Evolutionary conservation across 23 tunicate genomes (phyloP).

Genomic region (Styela clava): DNA sequence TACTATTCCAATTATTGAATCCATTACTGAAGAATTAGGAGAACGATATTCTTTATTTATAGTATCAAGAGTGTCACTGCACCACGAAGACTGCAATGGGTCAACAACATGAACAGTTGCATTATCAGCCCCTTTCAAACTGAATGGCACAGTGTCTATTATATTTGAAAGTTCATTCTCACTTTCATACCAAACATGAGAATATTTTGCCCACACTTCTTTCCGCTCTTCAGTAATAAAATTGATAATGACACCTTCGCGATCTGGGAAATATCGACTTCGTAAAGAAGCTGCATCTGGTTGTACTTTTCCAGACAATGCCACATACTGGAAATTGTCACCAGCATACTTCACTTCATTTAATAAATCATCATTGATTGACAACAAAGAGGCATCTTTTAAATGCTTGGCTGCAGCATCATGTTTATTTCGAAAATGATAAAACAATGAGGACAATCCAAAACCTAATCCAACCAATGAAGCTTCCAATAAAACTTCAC

Average conservation of each 20-base stretch:
- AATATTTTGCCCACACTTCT: constrained; percentile 59
- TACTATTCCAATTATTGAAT: constrained; percentile 50
- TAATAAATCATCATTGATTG: background rate
- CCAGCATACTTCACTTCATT: background rate
- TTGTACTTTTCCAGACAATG: constrained; percentile 51
- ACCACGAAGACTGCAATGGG: constrained; percentile 68
- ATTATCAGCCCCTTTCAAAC: constrained; percentile 12
- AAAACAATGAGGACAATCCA: constrained; percentile 58
- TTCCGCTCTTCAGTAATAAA: constrained; percentile 61
- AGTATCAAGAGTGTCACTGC: constrained; percentile 38
- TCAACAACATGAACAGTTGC: constrained; percentile 43
- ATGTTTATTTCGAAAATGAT: constrained; percentile 23
- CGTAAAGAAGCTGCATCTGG: constrained; percentile 28
- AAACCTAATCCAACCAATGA: constrained; percentile 54
- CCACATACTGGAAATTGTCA: constrained; percentile 50
- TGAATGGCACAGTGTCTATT: constrained; percentile 43
- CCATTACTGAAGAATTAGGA: constrained; percentile 31
- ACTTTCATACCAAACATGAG: constrained; percentile 49
- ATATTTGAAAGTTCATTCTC: constrained; percentile 45
- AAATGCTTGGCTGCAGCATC: constrained; percentile 39
- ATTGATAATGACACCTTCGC: constrained; percentile 58
- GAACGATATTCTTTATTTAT: constrained; percentile 48
- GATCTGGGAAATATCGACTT: constrained; percentile 30
- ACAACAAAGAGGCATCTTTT: constrained; percentile 18
- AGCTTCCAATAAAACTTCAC: constrained; percentile 51